Percentiles rank a stretch among this genome's conserved stretches.
phyloP scores from a whole-genome alignment of 2,113 vertebrate species.

The Pyxicephalus adspersus region DNA sequence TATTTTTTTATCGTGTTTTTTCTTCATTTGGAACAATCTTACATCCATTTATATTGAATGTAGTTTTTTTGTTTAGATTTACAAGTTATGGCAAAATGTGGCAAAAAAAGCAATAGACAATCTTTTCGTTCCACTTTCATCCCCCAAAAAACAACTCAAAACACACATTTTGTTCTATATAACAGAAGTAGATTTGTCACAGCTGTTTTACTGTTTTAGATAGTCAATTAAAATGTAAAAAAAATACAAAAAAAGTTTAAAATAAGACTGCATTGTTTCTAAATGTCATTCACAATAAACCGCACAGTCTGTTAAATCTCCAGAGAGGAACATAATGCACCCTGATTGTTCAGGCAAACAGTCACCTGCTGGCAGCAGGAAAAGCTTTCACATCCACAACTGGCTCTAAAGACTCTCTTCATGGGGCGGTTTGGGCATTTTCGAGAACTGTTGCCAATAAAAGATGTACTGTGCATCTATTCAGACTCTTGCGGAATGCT shows the following conservation, averaged over 20 bases:
- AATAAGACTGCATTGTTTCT: constrained; percentile 23
- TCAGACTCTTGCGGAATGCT: not conserved
- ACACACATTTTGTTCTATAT: constrained; percentile 13
- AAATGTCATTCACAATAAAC: constrained; percentile 28
- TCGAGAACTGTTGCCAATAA: constrained; percentile 17
- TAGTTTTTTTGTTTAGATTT: constrained; percentile 24
- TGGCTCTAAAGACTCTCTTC: not conserved
- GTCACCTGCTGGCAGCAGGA: not conserved
- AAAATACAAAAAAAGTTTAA: not conserved
- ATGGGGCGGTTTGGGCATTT: not conserved
- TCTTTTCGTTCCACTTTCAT: not conserved
- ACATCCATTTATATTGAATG: not conserved
- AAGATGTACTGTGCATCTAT: not conserved
- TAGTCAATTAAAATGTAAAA: constrained; percentile 12
- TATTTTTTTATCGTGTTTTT: too few species aligned
- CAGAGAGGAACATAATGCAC: constrained; percentile 35
- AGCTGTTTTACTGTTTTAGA: constrained; percentile 39
- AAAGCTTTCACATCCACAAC: not conserved
- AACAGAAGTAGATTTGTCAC: constrained; percentile 55
- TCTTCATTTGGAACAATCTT: not conserved
- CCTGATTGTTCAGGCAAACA: constrained; percentile 13
- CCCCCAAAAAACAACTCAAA: constrained; percentile 10
- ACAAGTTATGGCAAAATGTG: constrained; percentile 15
- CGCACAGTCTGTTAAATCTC: constrained; percentile 1
- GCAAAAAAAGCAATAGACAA: not conserved